Evolutionary conservation across 2,888 invertebrate species (phyloP).

Genomic region (Callyntrura guangdongensis): DNA sequence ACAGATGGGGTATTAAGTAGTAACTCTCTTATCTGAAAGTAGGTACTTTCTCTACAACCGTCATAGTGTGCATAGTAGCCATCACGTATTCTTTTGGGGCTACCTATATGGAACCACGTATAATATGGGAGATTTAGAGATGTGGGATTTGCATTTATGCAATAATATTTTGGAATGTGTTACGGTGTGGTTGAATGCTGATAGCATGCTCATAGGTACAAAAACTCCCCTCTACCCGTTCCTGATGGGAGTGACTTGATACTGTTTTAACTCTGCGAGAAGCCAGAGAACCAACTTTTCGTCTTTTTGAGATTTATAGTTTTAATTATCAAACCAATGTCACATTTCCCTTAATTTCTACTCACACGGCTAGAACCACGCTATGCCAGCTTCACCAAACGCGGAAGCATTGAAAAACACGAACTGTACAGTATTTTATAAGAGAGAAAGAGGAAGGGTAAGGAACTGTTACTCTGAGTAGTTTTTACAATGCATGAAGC

Average conservation of each 20-base stretch:
- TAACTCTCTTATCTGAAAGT: conserved; percentile 35
- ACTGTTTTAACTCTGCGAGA: not conserved
- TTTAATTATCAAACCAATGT: conserved; percentile 85
- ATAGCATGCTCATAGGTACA: too few species aligned
- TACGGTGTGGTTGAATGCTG: too few species aligned
- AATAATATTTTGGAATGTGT: conserved; percentile 55
- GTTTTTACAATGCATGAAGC: too few species aligned
- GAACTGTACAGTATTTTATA: too few species aligned
- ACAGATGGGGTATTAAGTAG: conserved; percentile 35
- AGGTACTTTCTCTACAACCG: too few species aligned
- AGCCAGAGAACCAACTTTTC: conserved; percentile 75
- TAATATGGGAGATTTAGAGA: conserved; percentile 10
- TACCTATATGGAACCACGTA: not conserved
- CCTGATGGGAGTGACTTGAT: not conserved
- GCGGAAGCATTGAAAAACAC: too few species aligned
- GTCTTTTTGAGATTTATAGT: conserved; percentile 83
- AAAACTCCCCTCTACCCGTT: not conserved
- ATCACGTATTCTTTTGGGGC: not conserved
- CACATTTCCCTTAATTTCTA: conserved; percentile 72
- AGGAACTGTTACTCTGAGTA: too few species aligned
- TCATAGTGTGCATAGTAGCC: not conserved
- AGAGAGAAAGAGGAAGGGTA: too few species aligned
- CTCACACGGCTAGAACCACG: too few species aligned
- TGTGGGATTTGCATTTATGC: conserved; percentile 66
- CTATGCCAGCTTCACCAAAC: too few species aligned